Percentiles rank a stretch among this genome's conserved stretches.
Evolutionary conservation across 2,888 invertebrate species (phyloP).

Genomic region (Cremastinae sp.): DNA sequence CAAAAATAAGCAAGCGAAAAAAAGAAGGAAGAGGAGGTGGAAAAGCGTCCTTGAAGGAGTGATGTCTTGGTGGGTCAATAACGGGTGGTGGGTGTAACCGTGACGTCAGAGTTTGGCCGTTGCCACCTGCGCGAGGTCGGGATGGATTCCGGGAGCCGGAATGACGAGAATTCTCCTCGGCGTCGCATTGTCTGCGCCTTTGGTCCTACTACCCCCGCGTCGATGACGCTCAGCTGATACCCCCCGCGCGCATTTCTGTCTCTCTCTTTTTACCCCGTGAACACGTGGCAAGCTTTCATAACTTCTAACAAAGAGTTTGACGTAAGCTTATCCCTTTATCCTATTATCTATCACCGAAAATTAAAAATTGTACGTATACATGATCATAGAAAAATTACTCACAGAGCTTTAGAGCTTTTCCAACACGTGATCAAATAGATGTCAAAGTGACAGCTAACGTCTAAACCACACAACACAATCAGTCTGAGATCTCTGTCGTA

Average conservation of each 20-base stretch:
- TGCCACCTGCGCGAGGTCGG: conserved; percentile 58
- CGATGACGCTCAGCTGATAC: conserved; percentile 41
- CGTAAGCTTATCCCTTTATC: not conserved
- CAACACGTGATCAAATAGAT: too few relatives aligned
- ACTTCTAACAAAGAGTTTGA: conserved; percentile 4
- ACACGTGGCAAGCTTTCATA: conserved; percentile 9
- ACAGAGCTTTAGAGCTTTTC: too few relatives aligned
- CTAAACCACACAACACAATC: too few relatives aligned
- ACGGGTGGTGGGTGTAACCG: conserved; percentile 75
- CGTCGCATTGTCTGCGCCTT: conserved; percentile 34
- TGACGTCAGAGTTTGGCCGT: conserved; percentile 75
- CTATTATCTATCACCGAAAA: too few relatives aligned
- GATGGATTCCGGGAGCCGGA: conserved; percentile 17
- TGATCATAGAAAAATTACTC: too few relatives aligned
- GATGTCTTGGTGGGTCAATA: conserved; percentile 77
- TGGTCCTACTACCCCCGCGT: conserved; percentile 31
- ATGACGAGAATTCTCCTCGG: not conserved
- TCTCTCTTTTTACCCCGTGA: not conserved
- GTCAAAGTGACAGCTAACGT: too few relatives aligned
- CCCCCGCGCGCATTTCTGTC: conserved; percentile 8
- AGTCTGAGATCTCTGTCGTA: too few relatives aligned
- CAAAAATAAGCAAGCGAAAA: conserved; percentile 36
- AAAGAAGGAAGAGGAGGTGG: conserved; percentile 22
- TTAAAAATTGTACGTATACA: too few relatives aligned
- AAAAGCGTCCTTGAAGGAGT: conserved; percentile 76